Evolutionary conservation across 2,888 invertebrate species (phyloP), one percentile per base, ranked within the genome.

Genomic region (Ophion obscuratus): DNA sequence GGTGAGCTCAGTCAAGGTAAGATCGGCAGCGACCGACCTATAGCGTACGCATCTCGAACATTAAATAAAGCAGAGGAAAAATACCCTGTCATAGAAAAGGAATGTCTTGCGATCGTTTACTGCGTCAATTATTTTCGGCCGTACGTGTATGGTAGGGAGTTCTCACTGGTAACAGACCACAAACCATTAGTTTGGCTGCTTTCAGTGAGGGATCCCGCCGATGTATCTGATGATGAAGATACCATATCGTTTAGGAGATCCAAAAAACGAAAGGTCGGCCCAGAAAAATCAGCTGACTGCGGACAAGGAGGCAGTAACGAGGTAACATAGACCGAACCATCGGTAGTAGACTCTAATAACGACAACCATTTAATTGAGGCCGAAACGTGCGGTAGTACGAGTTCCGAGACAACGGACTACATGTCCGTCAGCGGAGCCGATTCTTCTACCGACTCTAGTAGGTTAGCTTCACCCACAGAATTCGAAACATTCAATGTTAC

Each of bases 81-180:
- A 31, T 31, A 31, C 31, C 31, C 31, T 31, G 31, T 31, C 2
- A 31, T 31, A 31, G 31, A 88, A 88, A 85, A 77, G 10, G 84
- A 84, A 76, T 66, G n/a, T 6, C 17, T 84, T 17, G 90, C 89
- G 0, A 81, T 90, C 2, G 83, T 90, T 0, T 88, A 87, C 66
- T 86, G 88, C 0, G 40, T 67, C 0, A 67, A 67, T 44, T 44
- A 67, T 67, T 67, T 67, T 40, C 40, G 67, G 6, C 20, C 68
- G 5, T 90, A 91, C 75, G 59, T 91, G 0, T 89, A 89, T 24
- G 91, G 90, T 7, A 77, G 86, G 31, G 77, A 83, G 31, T 91
- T 91, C 36, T 78, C 73, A 2, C 62, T 91, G 14, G 87, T 89
- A 0, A 91, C 89, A 0, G 91, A 90, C 78, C 90, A 90, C 53